Conservation (phyloP, 2,113 vertebrate genomes). For the Merops nubicus region DNA sequence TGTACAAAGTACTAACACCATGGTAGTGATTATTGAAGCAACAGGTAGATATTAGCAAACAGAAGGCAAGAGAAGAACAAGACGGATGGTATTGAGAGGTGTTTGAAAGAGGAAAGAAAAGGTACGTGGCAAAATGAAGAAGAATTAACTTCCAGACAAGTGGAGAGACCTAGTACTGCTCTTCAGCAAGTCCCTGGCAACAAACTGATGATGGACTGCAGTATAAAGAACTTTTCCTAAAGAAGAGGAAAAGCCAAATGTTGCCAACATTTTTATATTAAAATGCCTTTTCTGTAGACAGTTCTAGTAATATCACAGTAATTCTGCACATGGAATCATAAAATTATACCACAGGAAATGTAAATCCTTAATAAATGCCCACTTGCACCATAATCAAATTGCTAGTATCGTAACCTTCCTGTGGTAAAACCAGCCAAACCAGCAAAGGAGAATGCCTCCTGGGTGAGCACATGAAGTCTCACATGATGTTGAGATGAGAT, state of each 20-base stretch:
- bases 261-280: neutral
- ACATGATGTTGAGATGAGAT: neutral
- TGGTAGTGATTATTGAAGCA: neutral
- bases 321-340: neutral
- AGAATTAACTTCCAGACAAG: slow-evolving; percentile 18
- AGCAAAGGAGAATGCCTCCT: slow-evolving; percentile 19
- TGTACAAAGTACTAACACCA: neutral
- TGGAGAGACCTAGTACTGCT: neutral
- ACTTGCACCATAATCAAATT: slow-evolving; percentile 44
- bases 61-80: neutral
- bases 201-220: neutral
- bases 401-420: neutral
- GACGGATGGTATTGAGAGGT: neutral
- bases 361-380: slow-evolving; percentile 38
- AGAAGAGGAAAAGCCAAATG: neutral
- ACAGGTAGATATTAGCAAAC: neutral
- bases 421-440: slow-evolving; percentile 44
- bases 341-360: slow-evolving; percentile 40
- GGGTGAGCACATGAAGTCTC: neutral
- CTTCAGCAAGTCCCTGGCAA: slow-evolving; percentile 6
- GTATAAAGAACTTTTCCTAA: neutral
- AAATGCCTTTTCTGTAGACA: neutral
- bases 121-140: neutral
- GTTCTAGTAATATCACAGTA: neutral
- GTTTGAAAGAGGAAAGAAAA: neutral